Base-by-base conservation (phyloP, 2,888 invertebrate genomes). In the Eupithecia subfuscata region DNA sequence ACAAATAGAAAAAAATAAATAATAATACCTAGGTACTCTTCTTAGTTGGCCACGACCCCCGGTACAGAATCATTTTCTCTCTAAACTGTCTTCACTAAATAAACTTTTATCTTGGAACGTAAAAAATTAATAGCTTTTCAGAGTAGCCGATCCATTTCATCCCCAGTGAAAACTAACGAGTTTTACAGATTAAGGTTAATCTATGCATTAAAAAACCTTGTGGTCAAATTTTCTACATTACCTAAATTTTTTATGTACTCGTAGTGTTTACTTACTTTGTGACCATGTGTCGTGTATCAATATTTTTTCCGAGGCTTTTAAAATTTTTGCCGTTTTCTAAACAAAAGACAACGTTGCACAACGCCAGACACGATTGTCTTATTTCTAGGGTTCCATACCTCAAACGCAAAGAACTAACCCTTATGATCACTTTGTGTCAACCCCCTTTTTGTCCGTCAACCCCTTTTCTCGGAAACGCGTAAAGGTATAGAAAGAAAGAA, bases 61-160 rank as follows among this genome's bases (percentile, higher is more conserved):
- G 64, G 64, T 64, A 34, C 18, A 34, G 9, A 18, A 65, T 30
- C n/a, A 65, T 65, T 37, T 37, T 37, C 65, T 37, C 11, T 37
- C 9, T 40, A 1, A 67, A 40, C 34, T 37, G 65, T 40, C n/a
- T 65, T 40, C 40, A 67, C 65, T 68, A 56, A 76, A 74, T 72
- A 71, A 72, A 74, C 69, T 74, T 75, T 69, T 74, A 75, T 75
- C 74, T 67, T 48, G 14, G 45, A 30, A 6, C 64, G 68, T 75
- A 63, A 68, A 48, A 65, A 30, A 73, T 70, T 67, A n/a, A 67
- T 37, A 60, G 60, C 60, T 60, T 56, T 60, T 60, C 25, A 25
- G n/a, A n/a, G 11, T 22, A 56, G 14, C 25, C 11, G 12, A 12
- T 25, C 25, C 60, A 6, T 12, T 60, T 60, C 60, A 25, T 22